Evolutionary conservation across 2,113 vertebrate species (phyloP).

Genomic region (Aix galericulata): DNA sequence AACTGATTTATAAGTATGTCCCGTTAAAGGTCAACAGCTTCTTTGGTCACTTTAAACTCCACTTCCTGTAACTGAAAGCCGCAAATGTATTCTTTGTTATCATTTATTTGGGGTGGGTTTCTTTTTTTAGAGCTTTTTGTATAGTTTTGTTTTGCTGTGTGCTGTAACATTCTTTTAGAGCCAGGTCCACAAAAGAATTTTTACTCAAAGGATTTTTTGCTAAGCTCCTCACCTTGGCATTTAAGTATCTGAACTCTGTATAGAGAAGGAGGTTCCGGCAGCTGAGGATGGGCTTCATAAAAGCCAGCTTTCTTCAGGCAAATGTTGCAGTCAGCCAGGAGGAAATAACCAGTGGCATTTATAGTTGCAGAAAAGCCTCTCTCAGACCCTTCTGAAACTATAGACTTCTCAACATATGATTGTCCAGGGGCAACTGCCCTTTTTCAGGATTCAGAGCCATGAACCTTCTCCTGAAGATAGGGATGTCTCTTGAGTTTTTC

Average conservation of each 20-base stretch:
- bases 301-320: background rate
- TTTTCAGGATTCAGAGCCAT: background rate
- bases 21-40: background rate
- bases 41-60: background rate
- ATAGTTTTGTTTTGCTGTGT: background rate
- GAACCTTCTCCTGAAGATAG: background rate
- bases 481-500: background rate
- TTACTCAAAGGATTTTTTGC: background rate
- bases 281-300: background rate
- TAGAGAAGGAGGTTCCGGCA: background rate
- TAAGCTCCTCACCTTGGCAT: fast-evolving
- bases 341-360: background rate
- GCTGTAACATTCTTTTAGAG: background rate
- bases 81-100: background rate
- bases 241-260: background rate
- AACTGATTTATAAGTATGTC: background rate
- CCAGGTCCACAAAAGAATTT: background rate
- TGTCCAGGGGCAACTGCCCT: background rate
- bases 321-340: background rate
- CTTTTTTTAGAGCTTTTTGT: background rate
- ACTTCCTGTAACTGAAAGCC: background rate
- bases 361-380: background rate
- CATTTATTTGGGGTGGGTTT: fast-evolving
- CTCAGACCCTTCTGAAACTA: background rate
- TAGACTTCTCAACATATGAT: background rate